Evolutionary conservation across 2,888 invertebrate genomes (phyloP).

Genomic region (Drosophila atripex): DNA sequence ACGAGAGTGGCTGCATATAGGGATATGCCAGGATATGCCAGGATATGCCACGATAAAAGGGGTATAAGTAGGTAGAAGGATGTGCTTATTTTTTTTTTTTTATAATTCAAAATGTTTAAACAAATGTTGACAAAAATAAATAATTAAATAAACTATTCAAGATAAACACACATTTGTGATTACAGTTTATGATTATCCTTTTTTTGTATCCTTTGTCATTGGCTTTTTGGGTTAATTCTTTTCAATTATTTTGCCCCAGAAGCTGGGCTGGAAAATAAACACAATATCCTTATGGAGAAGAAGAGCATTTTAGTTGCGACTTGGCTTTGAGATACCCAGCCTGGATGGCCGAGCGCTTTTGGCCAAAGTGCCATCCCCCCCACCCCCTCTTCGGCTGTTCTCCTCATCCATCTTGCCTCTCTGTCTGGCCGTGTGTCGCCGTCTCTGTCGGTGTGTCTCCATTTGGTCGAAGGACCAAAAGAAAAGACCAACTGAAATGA

Average conservation of each 20-base stretch:
- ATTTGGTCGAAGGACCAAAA: constrained; percentile 32
- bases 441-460: constrained; percentile 17
- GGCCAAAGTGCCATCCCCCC: too few relatives aligned
- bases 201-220: too few relatives aligned
- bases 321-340: not conserved
- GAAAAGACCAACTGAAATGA: constrained; percentile 7
- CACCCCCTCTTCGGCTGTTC: too few relatives aligned
- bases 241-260: too few relatives aligned
- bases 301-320: constrained; percentile 18
- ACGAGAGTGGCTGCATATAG: constrained; percentile 36
- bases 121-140: not conserved
- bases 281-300: not conserved
- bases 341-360: constrained; percentile 27
- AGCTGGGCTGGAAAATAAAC: too few relatives aligned
- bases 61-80: not conserved
- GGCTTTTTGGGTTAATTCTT: too few relatives aligned
- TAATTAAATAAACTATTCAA: not conserved
- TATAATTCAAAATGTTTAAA: not conserved
- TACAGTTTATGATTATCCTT: too few relatives aligned
- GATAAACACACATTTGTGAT: not conserved
- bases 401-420: not conserved
- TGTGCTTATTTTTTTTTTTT: not conserved
- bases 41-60: not conserved
- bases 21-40: constrained; percentile 24
- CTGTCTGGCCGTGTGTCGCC: constrained; percentile 21